Evolutionary conservation across 2,113 vertebrate genomes (phyloP), one percentile per base, ranked within the genome.

Genomic region (Lagopus muta): DNA sequence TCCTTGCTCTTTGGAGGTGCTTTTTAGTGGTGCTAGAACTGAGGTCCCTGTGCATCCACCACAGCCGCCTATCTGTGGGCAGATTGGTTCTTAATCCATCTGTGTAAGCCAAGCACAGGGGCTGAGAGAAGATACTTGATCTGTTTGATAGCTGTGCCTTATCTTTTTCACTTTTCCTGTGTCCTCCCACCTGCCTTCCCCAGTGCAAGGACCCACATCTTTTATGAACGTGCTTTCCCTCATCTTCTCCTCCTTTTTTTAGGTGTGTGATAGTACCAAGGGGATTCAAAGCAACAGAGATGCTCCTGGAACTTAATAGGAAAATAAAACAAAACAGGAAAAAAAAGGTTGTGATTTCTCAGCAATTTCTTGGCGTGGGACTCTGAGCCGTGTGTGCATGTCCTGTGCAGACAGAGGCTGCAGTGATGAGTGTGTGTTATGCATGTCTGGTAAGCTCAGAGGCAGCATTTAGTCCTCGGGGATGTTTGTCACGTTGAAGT

Each of bases 21-120:
- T 97, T 75, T 78, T 93, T 62, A 86, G 36, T 91, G 96, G 96
- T 97, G 96, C 96, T 97, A 93, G 21, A 66, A 87, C 42, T 61
- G 4, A 69, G 58, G 83, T 89, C 90, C 64, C 58, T 86, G 88
- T 57, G 64, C 34, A 17, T 16, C 75, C 34, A 60, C 36, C 27
- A 11, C 4, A 78, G 28, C 58, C 64, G 13, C 28, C 21, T 3
- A 82, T 24, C 67, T 62, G 47, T 11, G 88, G 66, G 8, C 65
- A 64, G 69, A 6, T 50, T 50, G 64, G 36, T 28, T 84, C 79
- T 88, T 73, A 70, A 57, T 30, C 36, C 30, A 47, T 16, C n/a
- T 34, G 28, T 45, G 5, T 40, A 40, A 94, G 11, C 25, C 72
- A 80, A 65, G 36, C 38, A 34, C n/a, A 47, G 92, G 75, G 79